These are phyloP conservation scores for Ophioderma brevispina DNA, from an alignment of 35 echinoderm and acorn worm species.

Conservation along the genomic window DNA sequence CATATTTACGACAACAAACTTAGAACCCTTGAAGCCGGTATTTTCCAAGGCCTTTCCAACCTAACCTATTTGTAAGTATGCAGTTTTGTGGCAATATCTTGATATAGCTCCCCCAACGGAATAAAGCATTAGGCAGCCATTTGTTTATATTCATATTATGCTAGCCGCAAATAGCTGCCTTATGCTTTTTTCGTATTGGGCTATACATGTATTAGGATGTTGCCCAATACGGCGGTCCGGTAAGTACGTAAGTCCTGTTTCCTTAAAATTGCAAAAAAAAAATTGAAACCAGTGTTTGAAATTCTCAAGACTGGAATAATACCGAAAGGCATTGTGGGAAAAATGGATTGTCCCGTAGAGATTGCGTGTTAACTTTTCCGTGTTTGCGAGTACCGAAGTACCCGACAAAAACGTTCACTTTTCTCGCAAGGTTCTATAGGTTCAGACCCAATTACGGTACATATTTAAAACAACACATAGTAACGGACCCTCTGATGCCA, in stretches of 20 bases:
- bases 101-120: background rate
- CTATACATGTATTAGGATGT: background rate
- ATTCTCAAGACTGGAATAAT: too few species aligned
- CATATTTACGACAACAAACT: background rate
- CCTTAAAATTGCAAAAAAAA: too few species aligned
- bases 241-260: background rate
- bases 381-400: too few species aligned
- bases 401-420: too few species aligned
- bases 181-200: background rate
- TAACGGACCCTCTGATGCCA: too few species aligned
- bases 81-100: background rate
- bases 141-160: background rate
- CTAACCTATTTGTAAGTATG: conserved; percentile 30
- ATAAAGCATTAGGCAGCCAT: background rate
- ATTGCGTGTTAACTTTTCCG: too few species aligned
- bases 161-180: background rate
- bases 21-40: background rate
- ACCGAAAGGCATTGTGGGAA: too few species aligned
- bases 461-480: too few species aligned
- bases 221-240: background rate
- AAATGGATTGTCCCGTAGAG: too few species aligned
- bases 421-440: too few species aligned
- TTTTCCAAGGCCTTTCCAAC: background rate
- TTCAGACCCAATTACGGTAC: too few species aligned
- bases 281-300: too few species aligned